phyloP scores from a whole-genome alignment of 2,888 invertebrate genomes.

The Drosophila seclusa region DNA sequence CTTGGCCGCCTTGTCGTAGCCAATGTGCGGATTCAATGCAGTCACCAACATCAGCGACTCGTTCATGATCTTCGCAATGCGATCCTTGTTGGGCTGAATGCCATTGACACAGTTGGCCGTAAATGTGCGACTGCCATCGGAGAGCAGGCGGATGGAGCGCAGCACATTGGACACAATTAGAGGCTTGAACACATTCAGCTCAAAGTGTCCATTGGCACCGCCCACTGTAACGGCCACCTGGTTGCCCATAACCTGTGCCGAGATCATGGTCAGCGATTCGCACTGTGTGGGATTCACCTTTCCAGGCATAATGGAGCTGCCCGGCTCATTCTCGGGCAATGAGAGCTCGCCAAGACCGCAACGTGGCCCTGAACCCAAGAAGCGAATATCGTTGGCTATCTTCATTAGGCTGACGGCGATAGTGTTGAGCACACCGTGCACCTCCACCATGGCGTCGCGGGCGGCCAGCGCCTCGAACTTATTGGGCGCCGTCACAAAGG shows the following conservation, averaged over 20 bases:
- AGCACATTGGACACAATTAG: slow-evolving; percentile 97
- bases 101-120: slow-evolving; percentile 94
- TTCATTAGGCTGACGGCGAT: slow-evolving; percentile 97
- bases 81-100: slow-evolving; percentile 90
- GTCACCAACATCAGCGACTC: slow-evolving; percentile 99
- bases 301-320: slow-evolving; percentile 99
- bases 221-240: slow-evolving; percentile 97
- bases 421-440: slow-evolving; percentile 97
- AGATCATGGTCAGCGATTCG: slow-evolving; percentile 98
- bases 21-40: slow-evolving; percentile 98
- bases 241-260: slow-evolving; percentile 99
- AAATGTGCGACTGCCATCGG: slow-evolving; percentile 93
- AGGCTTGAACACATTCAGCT: slow-evolving; percentile 99
- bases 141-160: slow-evolving; percentile 93
- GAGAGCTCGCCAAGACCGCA: slow-evolving; percentile 97
- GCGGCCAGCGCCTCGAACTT: slow-evolving; percentile 98
- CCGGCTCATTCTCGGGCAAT: slow-evolving; percentile 99
- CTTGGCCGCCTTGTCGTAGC: slow-evolving; percentile 98
- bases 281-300: slow-evolving; percentile 99
- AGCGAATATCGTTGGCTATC: slow-evolving; percentile 96
- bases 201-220: slow-evolving; percentile 98
- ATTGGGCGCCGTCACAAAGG: slow-evolving; percentile 97
- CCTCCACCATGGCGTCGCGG: slow-evolving; percentile 98
- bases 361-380: slow-evolving; percentile 98
- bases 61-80: slow-evolving; percentile 93